Evolutionary conservation across 2,797 vertebrate species (phyloP).

Genomic region (Nannoperca obscura): DNA sequence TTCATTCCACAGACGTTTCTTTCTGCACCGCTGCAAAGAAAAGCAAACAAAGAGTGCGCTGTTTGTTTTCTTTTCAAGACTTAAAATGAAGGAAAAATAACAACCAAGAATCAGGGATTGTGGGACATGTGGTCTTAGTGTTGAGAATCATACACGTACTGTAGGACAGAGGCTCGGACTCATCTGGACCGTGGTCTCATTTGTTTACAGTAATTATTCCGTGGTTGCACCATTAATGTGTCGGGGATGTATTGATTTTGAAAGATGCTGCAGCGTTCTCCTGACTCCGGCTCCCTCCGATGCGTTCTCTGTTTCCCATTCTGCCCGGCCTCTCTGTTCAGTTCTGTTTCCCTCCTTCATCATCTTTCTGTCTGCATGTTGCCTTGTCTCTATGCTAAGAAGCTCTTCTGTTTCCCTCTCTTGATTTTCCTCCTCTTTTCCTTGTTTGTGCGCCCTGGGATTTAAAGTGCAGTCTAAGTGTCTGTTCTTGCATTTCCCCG

Average conservation of each 20-base stretch:
- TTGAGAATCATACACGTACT: neutral
- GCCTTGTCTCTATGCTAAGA: neutral
- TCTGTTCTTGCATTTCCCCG: constrained; percentile 2
- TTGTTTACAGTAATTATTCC: constrained; percentile 25
- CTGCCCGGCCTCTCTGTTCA: neutral
- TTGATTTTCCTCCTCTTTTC: neutral
- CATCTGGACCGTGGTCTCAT: neutral
- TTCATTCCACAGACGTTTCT: neutral
- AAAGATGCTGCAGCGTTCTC: neutral
- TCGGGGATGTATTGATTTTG: neutral
- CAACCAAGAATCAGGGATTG: neutral
- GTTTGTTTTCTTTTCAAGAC: neutral
- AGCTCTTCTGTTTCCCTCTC: neutral
- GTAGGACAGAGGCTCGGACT: neutral
- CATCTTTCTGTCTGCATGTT: neutral
- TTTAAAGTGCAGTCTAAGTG: constrained; percentile 7
- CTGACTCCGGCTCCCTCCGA: neutral
- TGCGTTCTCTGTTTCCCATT: neutral
- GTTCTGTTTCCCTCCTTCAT: constrained; percentile 10
- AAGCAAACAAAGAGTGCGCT: neutral
- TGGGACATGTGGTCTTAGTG: neutral
- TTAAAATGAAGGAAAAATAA: neutral
- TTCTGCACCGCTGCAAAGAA: neutral
- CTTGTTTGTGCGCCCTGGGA: constrained; percentile 2
- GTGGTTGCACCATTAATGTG: constrained; percentile 10